A percentile compares a stretch with the other conserved stretches of the same genome.
Evolutionary conservation across 2,113 vertebrate genomes (phyloP).

Genomic region (Sminthopsis crassicaudata): DNA sequence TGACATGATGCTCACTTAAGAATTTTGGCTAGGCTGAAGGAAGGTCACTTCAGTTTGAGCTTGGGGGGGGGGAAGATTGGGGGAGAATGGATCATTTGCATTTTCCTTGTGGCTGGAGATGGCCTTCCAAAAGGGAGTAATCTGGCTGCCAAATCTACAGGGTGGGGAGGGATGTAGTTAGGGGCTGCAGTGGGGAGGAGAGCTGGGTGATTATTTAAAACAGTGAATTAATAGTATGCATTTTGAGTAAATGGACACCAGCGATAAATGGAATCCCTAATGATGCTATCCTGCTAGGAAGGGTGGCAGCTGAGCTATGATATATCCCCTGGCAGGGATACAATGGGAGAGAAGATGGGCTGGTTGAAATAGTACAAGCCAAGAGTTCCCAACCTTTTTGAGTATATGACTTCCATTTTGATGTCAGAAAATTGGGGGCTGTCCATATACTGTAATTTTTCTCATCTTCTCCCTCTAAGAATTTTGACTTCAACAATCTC

Average conservation of each 20-base stretch:
- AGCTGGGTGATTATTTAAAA: neutral
- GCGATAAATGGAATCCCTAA: neutral
- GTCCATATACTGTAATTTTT: neutral
- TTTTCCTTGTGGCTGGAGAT: neutral
- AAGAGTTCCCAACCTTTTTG: neutral
- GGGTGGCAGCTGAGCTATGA: neutral
- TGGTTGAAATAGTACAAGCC: neutral
- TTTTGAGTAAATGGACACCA: neutral
- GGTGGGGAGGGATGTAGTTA: neutral
- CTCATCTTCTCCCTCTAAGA: neutral
- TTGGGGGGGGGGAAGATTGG: neutral
- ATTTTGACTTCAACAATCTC: neutral
- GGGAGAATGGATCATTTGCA: neutral
- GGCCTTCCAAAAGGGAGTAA: neutral
- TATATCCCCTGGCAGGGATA: neutral
- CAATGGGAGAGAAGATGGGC: neutral
- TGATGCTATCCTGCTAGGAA: slow-evolving; percentile 1
- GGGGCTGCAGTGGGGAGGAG: neutral
- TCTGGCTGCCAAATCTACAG: neutral
- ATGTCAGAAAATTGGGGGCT: neutral
- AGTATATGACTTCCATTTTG: neutral
- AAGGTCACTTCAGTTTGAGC: neutral
- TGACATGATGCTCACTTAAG: neutral
- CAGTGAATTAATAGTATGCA: neutral
- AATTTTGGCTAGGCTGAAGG: neutral